Evolutionary conservation across 2,888 invertebrate species (phyloP).

Genomic region (Ichneumoninae sp.): DNA sequence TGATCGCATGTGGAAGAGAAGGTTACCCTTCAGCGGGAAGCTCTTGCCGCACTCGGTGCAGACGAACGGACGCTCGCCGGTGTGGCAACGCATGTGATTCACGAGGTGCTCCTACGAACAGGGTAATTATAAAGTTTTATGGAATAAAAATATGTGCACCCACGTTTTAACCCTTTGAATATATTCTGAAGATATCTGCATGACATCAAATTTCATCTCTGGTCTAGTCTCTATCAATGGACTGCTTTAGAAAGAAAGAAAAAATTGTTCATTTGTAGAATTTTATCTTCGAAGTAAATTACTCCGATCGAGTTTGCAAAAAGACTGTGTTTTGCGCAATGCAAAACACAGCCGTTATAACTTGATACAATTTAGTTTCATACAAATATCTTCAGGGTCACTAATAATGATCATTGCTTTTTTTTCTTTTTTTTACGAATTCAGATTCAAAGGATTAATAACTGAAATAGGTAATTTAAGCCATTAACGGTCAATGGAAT

Average conservation of each 20-base stretch:
- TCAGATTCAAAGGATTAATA: not conserved
- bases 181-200: not conserved
- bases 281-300: too few relatives aligned
- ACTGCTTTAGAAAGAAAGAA: too few relatives aligned
- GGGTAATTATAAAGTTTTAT: not conserved
- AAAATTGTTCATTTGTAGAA: too few relatives aligned
- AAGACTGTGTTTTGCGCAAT: too few relatives aligned
- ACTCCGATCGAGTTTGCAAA: too few relatives aligned
- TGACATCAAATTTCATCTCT: too few relatives aligned
- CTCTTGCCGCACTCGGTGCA: constrained; percentile 95
- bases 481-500: not conserved
- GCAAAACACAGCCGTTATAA: too few relatives aligned
- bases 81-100: constrained; percentile 91
- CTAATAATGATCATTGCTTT: too few relatives aligned
- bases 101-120: constrained; percentile 87
- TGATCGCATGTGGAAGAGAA: constrained; percentile 94
- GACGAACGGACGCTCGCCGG: constrained; percentile 92
- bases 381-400: too few relatives aligned
- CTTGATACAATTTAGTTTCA: too few relatives aligned
- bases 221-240: too few relatives aligned
- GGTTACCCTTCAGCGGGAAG: constrained; percentile 93
- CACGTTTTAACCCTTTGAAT: not conserved
- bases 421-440: not conserved
- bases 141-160: not conserved
- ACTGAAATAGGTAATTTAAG: not conserved